phyloP scores from a whole-genome alignment of 2,888 invertebrate genomes.

The Monopis laevigella region DNA sequence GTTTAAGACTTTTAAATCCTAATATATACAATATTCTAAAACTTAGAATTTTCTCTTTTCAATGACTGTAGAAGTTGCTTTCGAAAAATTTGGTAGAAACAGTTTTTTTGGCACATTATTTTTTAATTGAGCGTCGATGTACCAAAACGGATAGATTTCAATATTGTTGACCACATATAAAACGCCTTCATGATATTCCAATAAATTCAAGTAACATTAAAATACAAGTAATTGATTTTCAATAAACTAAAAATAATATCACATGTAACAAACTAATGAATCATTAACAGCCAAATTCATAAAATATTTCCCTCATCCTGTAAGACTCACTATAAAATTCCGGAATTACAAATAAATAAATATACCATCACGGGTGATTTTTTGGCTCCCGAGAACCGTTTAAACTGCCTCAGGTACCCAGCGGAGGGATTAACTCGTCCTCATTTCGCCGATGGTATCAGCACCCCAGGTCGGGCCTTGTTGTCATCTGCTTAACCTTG shows the following conservation, averaged over 20 bases:
- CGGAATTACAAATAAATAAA: no score
- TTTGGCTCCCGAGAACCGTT: no score
- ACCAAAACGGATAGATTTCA: slow-evolving; percentile 21
- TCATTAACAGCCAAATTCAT: slow-evolving; percentile 4
- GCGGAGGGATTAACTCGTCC: no score
- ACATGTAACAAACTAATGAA: slow-evolving; percentile 1
- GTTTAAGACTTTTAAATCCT: slow-evolving; percentile 8
- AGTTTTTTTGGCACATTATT: slow-evolving; percentile 48
- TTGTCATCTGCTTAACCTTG: no score
- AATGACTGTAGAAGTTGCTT: neutral
- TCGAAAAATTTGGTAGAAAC: slow-evolving; percentile 9
- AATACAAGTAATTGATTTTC: neutral
- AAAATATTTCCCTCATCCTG: neutral
- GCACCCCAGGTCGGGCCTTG: no score
- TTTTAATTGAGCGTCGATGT: slow-evolving; percentile 41
- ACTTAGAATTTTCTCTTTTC: neutral
- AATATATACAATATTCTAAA: slow-evolving; percentile 7
- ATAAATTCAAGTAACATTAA: neutral
- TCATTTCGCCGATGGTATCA: no score
- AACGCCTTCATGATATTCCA: neutral
- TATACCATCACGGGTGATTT: no score
- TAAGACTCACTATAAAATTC: no score
- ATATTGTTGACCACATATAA: neutral
- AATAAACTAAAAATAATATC: slow-evolving; percentile 4
- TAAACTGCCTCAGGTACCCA: no score